Conservation (phyloP, 2,797 vertebrate genomes). For the Prionace glauca region DNA sequence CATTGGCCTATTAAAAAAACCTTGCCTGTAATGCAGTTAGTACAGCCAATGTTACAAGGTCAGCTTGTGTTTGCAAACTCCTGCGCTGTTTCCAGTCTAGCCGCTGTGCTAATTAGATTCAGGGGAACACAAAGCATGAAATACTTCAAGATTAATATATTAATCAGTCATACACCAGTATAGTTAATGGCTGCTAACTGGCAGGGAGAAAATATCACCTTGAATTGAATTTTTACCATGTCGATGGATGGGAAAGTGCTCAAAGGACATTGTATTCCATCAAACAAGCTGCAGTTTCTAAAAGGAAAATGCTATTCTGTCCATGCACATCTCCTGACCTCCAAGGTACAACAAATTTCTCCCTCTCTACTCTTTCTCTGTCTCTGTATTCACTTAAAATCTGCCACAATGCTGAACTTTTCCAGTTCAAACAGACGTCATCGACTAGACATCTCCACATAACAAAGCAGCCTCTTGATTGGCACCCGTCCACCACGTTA, state of each 20-base stretch:
- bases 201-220: background rate
- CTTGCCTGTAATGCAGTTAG: background rate
- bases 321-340: background rate
- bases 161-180: background rate
- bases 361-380: background rate
- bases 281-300: background rate
- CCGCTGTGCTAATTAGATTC: background rate
- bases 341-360: background rate
- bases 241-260: background rate
- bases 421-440: background rate
- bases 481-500: no score
- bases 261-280: background rate
- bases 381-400: background rate
- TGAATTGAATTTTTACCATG: background rate
- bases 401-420: background rate
- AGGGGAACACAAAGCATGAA: background rate
- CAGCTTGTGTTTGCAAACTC: background rate
- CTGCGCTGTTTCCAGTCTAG: background rate
- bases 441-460: background rate
- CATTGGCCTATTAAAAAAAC: background rate
- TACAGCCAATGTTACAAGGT: background rate
- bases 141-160: background rate
- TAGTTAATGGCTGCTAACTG: background rate
- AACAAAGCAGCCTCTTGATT: no score
- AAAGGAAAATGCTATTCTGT: background rate